Evolutionary conservation across 2,797 vertebrate species (phyloP), one percentile per base, ranked within the genome.

Genomic region (Myotis vivesi): DNA sequence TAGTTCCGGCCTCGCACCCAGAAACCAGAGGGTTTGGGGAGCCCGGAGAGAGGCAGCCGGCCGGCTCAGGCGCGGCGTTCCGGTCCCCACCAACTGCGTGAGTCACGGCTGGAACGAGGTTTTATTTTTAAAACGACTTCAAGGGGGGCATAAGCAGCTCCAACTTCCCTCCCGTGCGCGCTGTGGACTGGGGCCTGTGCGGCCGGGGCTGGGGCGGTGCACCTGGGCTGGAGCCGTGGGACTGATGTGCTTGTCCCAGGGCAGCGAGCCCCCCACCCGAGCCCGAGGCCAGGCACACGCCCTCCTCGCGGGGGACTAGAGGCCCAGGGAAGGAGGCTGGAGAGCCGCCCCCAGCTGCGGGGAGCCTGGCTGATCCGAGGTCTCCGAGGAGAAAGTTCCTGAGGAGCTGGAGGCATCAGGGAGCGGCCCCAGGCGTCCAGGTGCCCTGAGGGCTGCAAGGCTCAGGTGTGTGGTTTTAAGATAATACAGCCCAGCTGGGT

Each of bases 51-150:
- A 87, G 93, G 87, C 92, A 79, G 92, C 71, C 53, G 33, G 92
- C 86, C 57, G 66, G 92, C 92, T 59, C 33, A 49, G 93, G 95
- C 76, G 89, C 96, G 72, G 89, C 91, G 87, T 85, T 95, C 80
- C 6, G 6, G 84, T 97, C 89, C 97, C 96, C 85, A 93, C 57
- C 96, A 94, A 83, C 93, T 87, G 93, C 91, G 95, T 97, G 97
- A 97, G 97, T 97, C 97, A 97, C 97, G 95, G 96, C 44, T 96
- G 95, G 96, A 97, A 95, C 87, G 90, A 95, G 97, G 95, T 96
- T 96, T 97, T 97, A 97, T 97, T 97, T 97, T 97, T 97, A 97
- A 97, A 97, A 96, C 95, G 97, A 96, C 95, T 97, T 96, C 89
- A 87, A 95, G 97, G 92, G 94, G 95, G 90, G 87, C 77, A 80